Evolutionary conservation across 2,113 vertebrate species (phyloP), one percentile per base, ranked within the genome.

Genomic region (Limanda limanda): DNA sequence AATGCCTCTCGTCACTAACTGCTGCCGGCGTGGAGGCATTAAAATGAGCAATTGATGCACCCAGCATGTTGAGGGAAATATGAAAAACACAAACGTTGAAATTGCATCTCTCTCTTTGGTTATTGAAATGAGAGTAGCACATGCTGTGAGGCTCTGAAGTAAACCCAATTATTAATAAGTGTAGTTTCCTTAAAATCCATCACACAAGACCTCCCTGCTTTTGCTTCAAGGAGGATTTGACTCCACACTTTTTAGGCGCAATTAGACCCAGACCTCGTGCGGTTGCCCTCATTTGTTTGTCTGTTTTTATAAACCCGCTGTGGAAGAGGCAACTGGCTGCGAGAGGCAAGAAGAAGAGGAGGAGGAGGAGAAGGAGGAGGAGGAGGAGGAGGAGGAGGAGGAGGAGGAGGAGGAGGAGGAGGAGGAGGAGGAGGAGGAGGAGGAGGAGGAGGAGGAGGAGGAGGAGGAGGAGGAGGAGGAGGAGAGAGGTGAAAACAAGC

Each of bases 261-360:
- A 90, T 91, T 90, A 90, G 63, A 42, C 65, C 56, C 55, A 59
- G 66, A 66, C 65, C 74, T 73, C 61, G 77, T 79, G 68, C 67
- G 62, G 63, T 77, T 83, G 80, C 83, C 71, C 79, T 84, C 76
- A 83, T 90, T 89, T 88, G 71, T 88, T 88, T 86, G 86, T 83
- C 82, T 86, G 81, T 79, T 79, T 82, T 83, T 88, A 89, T 89
- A 90, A 90, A 71, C 58, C 52, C 20, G 64, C 76, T 76, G 62
- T 13, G 12, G 45, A 27, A 73, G 67, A 78, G 51, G 24, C 48
- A 58, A 57, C 35, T 12, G 65, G 71, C 25, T 69, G 31, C 37
- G 52, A 70, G 72, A 82, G 42, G 71, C 72, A 18, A 62, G n/a
- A n/a, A n/a, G n/a, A n/a, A n/a, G n/a, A n/a, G 25, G 25, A 27